phyloP scores from a whole-genome alignment of 2,113 vertebrate genomes.

The Orthonyx spaldingii region DNA sequence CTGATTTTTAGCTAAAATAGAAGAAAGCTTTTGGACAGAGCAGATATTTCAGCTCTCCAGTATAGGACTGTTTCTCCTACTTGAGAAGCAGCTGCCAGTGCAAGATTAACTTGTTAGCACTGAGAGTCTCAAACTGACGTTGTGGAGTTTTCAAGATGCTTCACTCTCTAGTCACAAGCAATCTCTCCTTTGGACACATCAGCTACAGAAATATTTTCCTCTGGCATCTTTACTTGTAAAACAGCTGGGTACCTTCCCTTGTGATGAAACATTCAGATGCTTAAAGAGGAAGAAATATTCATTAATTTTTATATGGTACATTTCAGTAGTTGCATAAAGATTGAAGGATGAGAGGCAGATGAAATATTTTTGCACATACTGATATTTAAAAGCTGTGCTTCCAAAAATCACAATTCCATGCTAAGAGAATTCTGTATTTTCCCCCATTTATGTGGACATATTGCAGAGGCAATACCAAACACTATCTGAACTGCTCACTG shows the following conservation, averaged over 20 bases:
- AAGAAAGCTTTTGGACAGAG: neutral
- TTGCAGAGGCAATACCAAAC: neutral
- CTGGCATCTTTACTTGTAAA: neutral
- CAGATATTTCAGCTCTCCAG: neutral
- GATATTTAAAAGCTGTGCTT: neutral
- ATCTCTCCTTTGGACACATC: neutral
- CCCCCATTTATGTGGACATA: neutral
- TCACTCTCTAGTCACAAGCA: neutral
- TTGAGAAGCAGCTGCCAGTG: neutral
- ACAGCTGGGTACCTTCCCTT: neutral
- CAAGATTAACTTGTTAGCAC: neutral
- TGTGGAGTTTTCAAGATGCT: neutral
- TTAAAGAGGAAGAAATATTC: neutral
- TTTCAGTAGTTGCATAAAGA: neutral
- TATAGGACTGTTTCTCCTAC: neutral
- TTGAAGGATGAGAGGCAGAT: neutral
- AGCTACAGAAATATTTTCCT: neutral
- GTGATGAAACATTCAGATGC: neutral
- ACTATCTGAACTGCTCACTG: neutral
- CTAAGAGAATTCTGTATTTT: neutral
- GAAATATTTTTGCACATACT: neutral
- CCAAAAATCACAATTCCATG: neutral
- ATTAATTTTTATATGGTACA: neutral
- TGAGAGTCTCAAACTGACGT: neutral
- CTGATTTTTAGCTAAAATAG: neutral